These are phyloP conservation scores for Pseudotriccus pelzelni DNA, from an alignment of 2,797 vertebrate species.

Conservation along the genomic window DNA sequence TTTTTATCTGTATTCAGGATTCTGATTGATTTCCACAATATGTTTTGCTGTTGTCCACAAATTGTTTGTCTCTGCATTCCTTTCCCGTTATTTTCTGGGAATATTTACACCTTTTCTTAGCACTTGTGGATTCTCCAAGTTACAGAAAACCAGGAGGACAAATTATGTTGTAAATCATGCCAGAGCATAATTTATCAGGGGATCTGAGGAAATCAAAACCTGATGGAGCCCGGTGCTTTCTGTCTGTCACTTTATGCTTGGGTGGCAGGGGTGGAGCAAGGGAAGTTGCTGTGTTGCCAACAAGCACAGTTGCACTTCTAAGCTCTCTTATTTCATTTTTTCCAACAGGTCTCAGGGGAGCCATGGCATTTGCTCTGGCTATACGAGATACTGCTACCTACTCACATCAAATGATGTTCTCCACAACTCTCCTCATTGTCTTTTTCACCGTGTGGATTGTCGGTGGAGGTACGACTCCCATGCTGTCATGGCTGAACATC, in stretches of 20 bases:
- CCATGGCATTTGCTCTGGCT: constrained; percentile 94
- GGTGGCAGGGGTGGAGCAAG: background rate
- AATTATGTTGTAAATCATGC: background rate
- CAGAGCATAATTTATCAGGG: background rate
- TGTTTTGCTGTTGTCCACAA: background rate
- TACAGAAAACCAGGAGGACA: background rate
- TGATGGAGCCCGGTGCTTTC: background rate
- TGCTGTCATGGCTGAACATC: constrained; percentile 96
- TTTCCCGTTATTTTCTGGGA: background rate
- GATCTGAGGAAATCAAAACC: background rate
- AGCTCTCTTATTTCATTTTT: background rate
- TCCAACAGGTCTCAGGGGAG: constrained; percentile 88
- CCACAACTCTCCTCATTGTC: constrained; percentile 94
- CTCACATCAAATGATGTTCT: constrained; percentile 97
- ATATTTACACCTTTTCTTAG: background rate
- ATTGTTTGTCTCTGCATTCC: background rate
- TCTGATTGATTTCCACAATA: background rate
- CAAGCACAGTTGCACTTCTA: rapidly evolving
- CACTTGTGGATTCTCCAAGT: background rate
- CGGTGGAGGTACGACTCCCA: constrained; percentile 95
- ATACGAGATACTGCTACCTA: constrained; percentile 96
- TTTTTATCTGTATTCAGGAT: background rate
- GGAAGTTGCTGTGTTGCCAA: background rate
- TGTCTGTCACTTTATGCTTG: background rate
- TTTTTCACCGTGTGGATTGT: constrained; percentile 99